Evolutionary conservation across 2,888 invertebrate genomes (phyloP), one percentile per base, ranked within the genome.

Genomic region (Limnephilus rhombicus): DNA sequence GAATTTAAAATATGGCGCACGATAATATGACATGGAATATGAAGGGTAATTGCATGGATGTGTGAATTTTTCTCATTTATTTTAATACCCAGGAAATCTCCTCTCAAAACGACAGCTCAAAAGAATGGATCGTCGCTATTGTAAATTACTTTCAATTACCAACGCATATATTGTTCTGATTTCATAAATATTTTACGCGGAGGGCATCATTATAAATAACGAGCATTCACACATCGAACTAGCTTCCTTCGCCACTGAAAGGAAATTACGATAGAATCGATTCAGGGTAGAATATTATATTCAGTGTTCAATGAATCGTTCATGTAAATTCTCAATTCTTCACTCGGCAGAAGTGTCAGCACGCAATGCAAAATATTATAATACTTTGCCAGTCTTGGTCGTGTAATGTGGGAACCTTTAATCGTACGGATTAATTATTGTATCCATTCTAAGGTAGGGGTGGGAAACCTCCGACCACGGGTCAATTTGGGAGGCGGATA

Each of bases 171-270:
- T 87, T 68, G 68, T 68, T 87, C 87, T 87, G 68, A 87, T 87
- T 68, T 68, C 87, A 68, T 87, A 87, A 68, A 87, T 87, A 87
- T 87, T 87, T 87, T 87, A 87, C 34, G 2, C 53, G 15, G 87
- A 31, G 29, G 53, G 34, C 68, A 87, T 68, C 87, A 87, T 87
- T 87, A 87, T 87, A 87, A 87, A 87, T 87, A 87, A 87, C 68
- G 87, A 87, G 68, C 87, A 34, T 53, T 68, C 68, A 68, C 68
- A 68, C 68, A 9, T n/a, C 68, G 18, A 53, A 18, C 53, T 68
- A 68, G 68, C 68, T 68, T 68, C 68, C 68, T 68, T n/a, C 9
- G 24, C 68, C 2, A 68, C 68, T 68, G 24, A 68, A 68, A 68
- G 9, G 68, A 68, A 68, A 9, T 68, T 68, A n/a, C n/a, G n/a